Conservation (phyloP, 2,888 invertebrate genomes). For the Drosophila anomalipes region DNA sequence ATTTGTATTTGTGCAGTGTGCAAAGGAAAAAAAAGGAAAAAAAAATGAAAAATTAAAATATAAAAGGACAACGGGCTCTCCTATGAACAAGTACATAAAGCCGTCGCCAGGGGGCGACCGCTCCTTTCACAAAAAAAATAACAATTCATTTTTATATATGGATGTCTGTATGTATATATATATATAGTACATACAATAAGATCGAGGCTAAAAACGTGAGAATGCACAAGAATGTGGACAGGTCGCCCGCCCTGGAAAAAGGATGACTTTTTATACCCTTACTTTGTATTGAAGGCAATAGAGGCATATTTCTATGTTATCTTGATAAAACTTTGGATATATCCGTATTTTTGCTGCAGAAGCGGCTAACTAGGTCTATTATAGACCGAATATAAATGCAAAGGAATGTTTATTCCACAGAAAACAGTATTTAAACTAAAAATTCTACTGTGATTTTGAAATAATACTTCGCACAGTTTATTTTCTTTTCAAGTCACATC, state of each 20-base stretch:
- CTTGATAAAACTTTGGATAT: background rate
- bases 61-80: conserved; percentile 58
- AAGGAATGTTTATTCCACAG: background rate
- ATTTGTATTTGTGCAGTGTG: conserved; percentile 50
- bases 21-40: conserved; percentile 10
- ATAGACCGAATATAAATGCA: background rate
- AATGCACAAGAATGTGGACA: background rate
- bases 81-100: conserved; percentile 52
- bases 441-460: background rate
- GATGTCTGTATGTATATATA: background rate
- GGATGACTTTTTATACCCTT: background rate
- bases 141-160: conserved; percentile 9
- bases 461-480: background rate
- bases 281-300: background rate
- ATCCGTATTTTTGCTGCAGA: background rate
- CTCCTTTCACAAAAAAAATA: conserved; percentile 20
- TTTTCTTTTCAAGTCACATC: background rate
- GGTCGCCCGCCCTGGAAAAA: background rate
- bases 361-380: background rate
- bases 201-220: background rate
- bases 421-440: no score
- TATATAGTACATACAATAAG: background rate
- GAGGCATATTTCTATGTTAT: background rate
- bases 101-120: conserved; percentile 26
- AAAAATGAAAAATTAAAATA: background rate